Evolutionary conservation across 2,113 vertebrate genomes (phyloP).

Genomic region (Octodon degus): DNA sequence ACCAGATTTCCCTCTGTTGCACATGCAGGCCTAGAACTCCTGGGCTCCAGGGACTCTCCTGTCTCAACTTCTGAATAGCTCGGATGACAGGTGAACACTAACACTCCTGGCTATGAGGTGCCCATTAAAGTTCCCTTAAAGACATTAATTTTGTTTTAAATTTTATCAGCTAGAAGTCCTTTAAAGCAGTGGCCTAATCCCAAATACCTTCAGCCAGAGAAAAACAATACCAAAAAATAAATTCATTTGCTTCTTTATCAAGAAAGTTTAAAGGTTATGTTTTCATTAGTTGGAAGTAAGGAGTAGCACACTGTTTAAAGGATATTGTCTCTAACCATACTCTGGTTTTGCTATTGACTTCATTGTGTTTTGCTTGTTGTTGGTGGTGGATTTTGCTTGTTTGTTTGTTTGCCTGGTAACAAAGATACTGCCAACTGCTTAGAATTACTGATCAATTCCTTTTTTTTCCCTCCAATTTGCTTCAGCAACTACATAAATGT

Average conservation of each 20-base stretch:
- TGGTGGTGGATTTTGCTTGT: too few species aligned
- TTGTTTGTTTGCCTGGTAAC: background rate
- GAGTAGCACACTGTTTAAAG: background rate
- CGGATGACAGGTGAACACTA: background rate
- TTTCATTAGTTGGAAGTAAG: background rate
- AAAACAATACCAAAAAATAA: background rate
- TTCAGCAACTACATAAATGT: background rate
- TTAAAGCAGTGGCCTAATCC: background rate
- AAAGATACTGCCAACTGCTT: background rate
- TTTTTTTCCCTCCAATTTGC: background rate
- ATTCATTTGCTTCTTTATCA: background rate
- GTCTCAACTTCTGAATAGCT: background rate
- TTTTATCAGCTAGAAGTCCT: background rate
- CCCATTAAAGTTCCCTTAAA: background rate
- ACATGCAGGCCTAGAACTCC: background rate
- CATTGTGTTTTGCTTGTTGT: background rate
- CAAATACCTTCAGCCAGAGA: background rate
- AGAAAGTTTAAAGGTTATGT: background rate
- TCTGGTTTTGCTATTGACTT: background rate
- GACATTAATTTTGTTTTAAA: background rate
- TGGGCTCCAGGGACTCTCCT: background rate
- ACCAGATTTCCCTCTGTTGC: background rate
- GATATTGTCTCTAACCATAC: background rate
- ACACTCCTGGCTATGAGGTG: background rate
- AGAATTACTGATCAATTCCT: background rate